Evolutionary conservation across 2,797 vertebrate genomes (phyloP).

Genomic region (Catamblyrhynchus diadema): DNA sequence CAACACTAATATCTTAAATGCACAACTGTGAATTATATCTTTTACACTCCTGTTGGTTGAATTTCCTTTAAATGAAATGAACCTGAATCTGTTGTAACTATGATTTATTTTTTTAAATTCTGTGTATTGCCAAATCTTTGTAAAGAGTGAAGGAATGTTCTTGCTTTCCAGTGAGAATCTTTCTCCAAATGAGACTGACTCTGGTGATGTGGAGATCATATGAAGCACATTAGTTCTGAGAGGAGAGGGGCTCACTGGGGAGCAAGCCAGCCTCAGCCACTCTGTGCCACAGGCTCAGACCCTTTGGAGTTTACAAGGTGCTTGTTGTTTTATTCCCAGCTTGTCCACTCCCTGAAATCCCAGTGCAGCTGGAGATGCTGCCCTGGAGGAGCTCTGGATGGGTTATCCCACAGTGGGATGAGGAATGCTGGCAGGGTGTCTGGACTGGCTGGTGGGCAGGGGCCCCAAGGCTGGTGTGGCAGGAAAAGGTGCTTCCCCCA

Average conservation of each 20-base stretch:
- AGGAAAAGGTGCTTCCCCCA: not conserved
- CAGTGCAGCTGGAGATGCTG: not conserved
- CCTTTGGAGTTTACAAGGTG: not conserved
- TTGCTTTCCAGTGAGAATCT: slow-evolving; percentile 43
- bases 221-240: not conserved
- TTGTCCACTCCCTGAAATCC: not conserved
- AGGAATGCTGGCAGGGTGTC: not conserved
- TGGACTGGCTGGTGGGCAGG: not conserved
- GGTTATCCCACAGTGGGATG: not conserved
- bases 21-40: slow-evolving; percentile 70
- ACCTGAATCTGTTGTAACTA: slow-evolving; percentile 58
- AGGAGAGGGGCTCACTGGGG: not conserved
- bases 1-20: slow-evolving; percentile 65
- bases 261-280: not conserved
- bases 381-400: not conserved
- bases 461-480: accelerated
- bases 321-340: not conserved
- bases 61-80: slow-evolving; percentile 58
- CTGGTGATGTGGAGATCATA: slow-evolving; percentile 29
- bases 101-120: slow-evolving; percentile 51
- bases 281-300: not conserved
- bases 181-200: slow-evolving; percentile 20
- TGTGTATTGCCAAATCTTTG: slow-evolving; percentile 64
- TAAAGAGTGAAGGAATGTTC: slow-evolving; percentile 55
- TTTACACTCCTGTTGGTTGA: slow-evolving; percentile 65